Base-by-base conservation (phyloP, 2,113 vertebrate species). In the Pterocles gutturalis region DNA sequence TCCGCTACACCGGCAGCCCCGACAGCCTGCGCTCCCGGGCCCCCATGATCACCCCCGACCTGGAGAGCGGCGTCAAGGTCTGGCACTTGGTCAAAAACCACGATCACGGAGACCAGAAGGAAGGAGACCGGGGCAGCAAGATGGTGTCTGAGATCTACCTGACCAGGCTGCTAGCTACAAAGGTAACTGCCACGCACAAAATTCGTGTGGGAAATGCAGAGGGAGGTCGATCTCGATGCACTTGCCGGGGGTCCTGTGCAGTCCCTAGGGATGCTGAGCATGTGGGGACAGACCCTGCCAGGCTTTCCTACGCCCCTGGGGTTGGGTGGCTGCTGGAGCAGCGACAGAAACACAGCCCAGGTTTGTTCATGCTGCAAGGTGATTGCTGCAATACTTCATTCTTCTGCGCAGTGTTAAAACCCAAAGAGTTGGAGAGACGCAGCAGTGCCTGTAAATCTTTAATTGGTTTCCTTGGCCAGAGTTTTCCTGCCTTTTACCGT, bases 81-180 rank as follows among this genome's bases (percentile, higher is more conserved):
- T 99, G 99, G 99, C 99, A 99, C 85, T 96, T 99, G 93, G 99
- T 99, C 78, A 99, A 99, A 97, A 99, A 99, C 97, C 99, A 99
- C 9, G 99, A 99, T 75, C 99, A 99, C 0, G 99, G 99, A 25
- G 99, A 99, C 98, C 99, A 99, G 97, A 99, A 99, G 94, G 99
- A 99, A 72, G 99, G 99, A 3, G 99, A 99, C 95, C 98, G 99
- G 1, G 99, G 99, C 49, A 99, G 99, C 96, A 99, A 99, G 98
- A 99, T 99, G 99, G 99, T 99, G 45, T 99, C 99, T 0, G 99
- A 99, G 98, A 99, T 99, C 98, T 99, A 99, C 97, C 98, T 99
- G 97, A 99, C 99, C 69, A 98, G 99, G 83, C 98, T 99, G 0
- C 97, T 99, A 16, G 99, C 99, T 36, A 99, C 99, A 9, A 99